These are phyloP conservation scores for Phoxinus phoxinus DNA, from an alignment of 2,113 vertebrate genomes.

Conservation along the genomic window DNA sequence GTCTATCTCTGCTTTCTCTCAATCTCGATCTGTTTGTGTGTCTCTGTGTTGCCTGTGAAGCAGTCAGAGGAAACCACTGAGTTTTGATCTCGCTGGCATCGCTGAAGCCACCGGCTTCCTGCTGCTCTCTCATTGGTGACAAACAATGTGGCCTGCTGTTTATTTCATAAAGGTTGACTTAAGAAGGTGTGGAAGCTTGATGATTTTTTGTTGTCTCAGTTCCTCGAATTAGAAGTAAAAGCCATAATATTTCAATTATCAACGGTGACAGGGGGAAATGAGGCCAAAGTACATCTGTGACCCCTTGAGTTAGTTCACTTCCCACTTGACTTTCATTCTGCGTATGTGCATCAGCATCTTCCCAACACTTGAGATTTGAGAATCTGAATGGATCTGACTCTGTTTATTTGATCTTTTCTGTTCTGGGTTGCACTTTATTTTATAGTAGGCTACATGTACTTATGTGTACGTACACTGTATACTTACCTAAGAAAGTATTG, in stretches of 20 bases:
- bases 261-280: neutral
- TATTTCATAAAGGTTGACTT: neutral
- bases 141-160: neutral
- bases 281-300: conserved; percentile 37
- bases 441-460: too few relatives aligned
- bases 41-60: conserved; percentile 31
- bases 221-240: neutral
- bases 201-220: conserved; percentile 10
- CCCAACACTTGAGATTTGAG: neutral
- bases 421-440: too few relatives aligned
- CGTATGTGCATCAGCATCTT: neutral
- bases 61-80: conserved; percentile 28
- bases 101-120: conserved; percentile 68
- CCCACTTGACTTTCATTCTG: conserved; percentile 2
- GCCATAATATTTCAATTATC: neutral
- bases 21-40: conserved; percentile 42
- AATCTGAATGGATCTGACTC: neutral
- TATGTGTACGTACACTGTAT: too few relatives aligned
- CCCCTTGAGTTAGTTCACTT: neutral
- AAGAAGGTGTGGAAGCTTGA: conserved; percentile 5
- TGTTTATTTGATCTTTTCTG: neutral
- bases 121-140: conserved; percentile 69
- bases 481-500: too few relatives aligned
- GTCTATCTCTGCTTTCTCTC: neutral
- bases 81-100: conserved; percentile 48